Base-by-base conservation (phyloP, 2,797 vertebrate species). In the Basileuterus tristriatus region DNA sequence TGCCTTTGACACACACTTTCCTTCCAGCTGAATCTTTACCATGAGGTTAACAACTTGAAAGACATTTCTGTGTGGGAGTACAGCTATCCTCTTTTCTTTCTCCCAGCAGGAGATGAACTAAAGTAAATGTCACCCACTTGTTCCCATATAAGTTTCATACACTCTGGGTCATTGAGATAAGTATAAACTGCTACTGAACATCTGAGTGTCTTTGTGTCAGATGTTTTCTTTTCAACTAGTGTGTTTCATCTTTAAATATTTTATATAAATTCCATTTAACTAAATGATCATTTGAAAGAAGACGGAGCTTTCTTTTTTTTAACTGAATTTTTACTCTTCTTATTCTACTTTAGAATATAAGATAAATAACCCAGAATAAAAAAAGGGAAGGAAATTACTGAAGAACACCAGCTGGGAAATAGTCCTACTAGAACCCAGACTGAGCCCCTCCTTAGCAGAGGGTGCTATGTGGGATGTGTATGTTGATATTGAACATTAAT, bases 201-300 rank as follows among this genome's bases (percentile, higher is more conserved):
- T 95, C 86, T 95, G 68, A 94, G 71, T 81, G 37, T 83, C 79
- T 94, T 90, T 93, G 59, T 69, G 64, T 93, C 23, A 47, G 53
- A 90, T 43, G 91, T 94, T 89, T 79, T 72, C 60, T 86, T 95
- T 94, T 76, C 92, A 85, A 50, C 43, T 89, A 53, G 6, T 8
- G n/a, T 62, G 53, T 93, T 97, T 96, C 78, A 94, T 96, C 94
- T 91, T 77, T 59, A 96, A 77, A 89, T 89, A 95, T 85, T 92
- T 91, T 70, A 21, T 82, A 83, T 81, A 49, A 76, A 76, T 89
- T 94, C 56, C 44, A 68, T 90, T 94, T 94, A 82, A 93, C 41
- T 90, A 89, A 93, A 81, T 63, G 55, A 49, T 70, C 47, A 27
- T 86, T 92, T 87, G 49, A 72, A 90, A 90, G 46, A 92, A 64